Evolutionary conservation across 1,140 invertebrate species (phyloP), one percentile per base, ranked within the genome.

Genomic region (Gryon sp.): DNA sequence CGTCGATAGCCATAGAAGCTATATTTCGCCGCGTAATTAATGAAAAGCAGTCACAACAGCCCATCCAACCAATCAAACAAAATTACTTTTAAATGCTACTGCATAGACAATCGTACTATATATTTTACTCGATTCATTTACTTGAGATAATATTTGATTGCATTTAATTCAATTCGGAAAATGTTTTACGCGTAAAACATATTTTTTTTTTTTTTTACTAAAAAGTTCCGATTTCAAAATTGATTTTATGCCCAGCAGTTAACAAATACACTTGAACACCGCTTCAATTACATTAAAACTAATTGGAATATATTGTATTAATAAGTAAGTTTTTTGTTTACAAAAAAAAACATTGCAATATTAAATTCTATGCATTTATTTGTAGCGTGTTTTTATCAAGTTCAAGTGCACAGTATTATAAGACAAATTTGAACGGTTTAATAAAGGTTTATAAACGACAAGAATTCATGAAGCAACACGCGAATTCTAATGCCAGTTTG

Each of bases 21-120:
- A 68, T 68, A 57, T 34, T 22, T 48, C 41, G 15, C 2, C 11
- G 8, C 22, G 20, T 24, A 32, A 59, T 76, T 59, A 66, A 40
- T 76, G 52, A 45, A 53, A 69, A 60, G 7, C 41, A 57, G 43
- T 70, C 52, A 48, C 48, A 60, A 65, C 57, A 53, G 60, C 45
- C 22, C 52, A 38, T 24, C 4, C 40, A 30, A 57, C 60, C 50
- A 76, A 70, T 75, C 63, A 60, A 55, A 48, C 46, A 41, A 19
- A 53, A 41, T 66, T 26, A 57, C 19, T 68, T 48, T 57, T 34
- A 38, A 68, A 68, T 28, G 40, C 14, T 41, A 9, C 46, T 19
- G 46, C 24, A 18, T 24, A 46, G 36, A 36, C 41, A 45, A 59
- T 55, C 19, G 11, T n/a, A n/a, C n/a, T n/a, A n/a, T n/a, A 26